phyloP scores from a whole-genome alignment of 2,888 invertebrate genomes.

The Nephrotoma appendiculata region DNA sequence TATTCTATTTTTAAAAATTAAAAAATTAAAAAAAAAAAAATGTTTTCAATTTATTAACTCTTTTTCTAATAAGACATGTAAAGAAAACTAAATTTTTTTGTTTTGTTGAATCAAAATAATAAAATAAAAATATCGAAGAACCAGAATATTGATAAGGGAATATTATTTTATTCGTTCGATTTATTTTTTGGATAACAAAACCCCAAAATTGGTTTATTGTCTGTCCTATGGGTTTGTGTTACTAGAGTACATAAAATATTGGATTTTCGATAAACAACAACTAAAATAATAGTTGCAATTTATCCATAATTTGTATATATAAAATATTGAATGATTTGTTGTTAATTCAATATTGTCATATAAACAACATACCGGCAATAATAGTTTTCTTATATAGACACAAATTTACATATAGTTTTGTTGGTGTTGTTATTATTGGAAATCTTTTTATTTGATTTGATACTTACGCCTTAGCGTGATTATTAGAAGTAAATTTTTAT shows the following conservation, averaged over 20 bases:
- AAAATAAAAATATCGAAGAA: not conserved
- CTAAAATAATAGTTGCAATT: not conserved
- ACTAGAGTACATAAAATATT: not conserved
- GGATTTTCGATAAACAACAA: not conserved
- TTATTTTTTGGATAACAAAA: not conserved
- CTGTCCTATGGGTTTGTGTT: not conserved
- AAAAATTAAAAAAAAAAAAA: not conserved
- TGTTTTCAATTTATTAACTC: not conserved
- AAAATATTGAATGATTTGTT: not conserved
- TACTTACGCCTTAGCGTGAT: not conserved
- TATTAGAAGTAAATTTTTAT: not conserved
- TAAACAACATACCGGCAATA: not conserved
- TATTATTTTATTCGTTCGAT: not conserved
- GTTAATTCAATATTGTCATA: not conserved
- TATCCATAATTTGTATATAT: too few relatives aligned
- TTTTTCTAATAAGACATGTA: not conserved
- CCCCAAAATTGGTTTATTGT: not conserved
- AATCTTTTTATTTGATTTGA: not conserved
- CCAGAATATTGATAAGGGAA: not conserved
- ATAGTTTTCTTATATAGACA: not conserved
- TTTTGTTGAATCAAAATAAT: not conserved
- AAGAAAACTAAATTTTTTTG: not conserved
- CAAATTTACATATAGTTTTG: not conserved
- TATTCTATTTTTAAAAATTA: not conserved
- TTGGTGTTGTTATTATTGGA: not conserved